Conservation (phyloP, 2,113 vertebrate species). For the Pollachius pollachius region DNA sequence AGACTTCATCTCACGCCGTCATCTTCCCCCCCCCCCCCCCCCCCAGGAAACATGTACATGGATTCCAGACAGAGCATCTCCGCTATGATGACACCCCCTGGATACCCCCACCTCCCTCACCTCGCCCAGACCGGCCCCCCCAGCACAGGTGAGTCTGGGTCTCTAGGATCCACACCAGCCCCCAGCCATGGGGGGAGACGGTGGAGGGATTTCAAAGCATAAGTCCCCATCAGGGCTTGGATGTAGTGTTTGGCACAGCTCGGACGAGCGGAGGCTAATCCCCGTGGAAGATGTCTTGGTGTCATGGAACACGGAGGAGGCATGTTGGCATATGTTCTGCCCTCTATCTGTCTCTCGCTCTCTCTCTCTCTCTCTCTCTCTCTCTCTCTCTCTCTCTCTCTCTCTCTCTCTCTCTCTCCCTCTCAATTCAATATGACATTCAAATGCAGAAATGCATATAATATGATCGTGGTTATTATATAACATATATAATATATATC, state of each 20-base stretch:
- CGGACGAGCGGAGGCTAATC: too few species aligned
- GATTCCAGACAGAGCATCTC: slow-evolving; percentile 84
- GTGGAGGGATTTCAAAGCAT: too few species aligned
- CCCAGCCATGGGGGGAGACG: too few species aligned
- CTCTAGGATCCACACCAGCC: neutral
- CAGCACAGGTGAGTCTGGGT: slow-evolving; percentile 73
- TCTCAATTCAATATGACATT: neutral
- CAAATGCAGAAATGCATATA: neutral
- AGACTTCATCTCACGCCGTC: neutral
- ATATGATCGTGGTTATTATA: neutral
- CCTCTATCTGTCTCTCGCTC: neutral
- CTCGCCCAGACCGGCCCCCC: slow-evolving; percentile 77
- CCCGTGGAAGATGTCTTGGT: too few species aligned
- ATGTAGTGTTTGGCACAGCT: too few species aligned
- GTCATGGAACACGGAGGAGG: too few species aligned
- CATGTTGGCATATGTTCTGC: slow-evolving; percentile 16
- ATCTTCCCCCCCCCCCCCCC: neutral
- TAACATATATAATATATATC: neutral
- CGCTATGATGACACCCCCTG: slow-evolving; percentile 82
- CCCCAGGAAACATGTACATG: slow-evolving; percentile 82
- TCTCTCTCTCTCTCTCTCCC: neutral
- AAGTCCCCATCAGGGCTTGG: too few species aligned
- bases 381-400: neutral
- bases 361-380: neutral
- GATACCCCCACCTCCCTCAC: slow-evolving; percentile 80